Base-by-base conservation (phyloP, 2,888 invertebrate genomes). In the Agriotes lineatus region DNA sequence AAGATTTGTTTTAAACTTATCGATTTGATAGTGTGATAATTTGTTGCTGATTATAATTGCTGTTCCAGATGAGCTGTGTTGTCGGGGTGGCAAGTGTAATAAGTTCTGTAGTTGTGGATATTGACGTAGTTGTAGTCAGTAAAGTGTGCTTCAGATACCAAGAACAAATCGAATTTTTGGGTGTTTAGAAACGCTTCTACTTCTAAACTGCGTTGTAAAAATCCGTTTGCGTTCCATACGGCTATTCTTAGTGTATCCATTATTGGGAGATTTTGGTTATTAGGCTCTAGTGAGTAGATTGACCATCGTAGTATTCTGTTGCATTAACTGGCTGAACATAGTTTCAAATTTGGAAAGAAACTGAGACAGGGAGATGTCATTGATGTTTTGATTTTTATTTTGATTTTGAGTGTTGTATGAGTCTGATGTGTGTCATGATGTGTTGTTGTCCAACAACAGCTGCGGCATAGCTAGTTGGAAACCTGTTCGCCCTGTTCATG, bases 121-220 rank as follows among this genome's bases (percentile, higher is more conserved):
- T 60, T 60, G 18, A 71, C 19, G 42, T 68, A 64, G 6, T 10
- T 39, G 22, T 14, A 42, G 10, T 67, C 25, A 39, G 72, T 74
- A 25, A 72, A 71, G 18, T 71, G 67, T 6, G 66, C 70, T 69
- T 74, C 66, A 9, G 62, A 54, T 37, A 73, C 48, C 16, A 73
- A 42, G 12, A 72, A 14, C 3, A 72, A 65, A 7, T 71, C 71
- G 14, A 72, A 50, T 33, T 14, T 3, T 10, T 69, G 39, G 25
- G 25, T 48, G 6, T 57, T 35, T 57, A 60, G 18, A 22, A 60
- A 60, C 10, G 22, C 10, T 20, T 50, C 50, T 5, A 56, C 56
- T 56, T 16, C 16, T 56, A 56, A 16, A 16, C 56, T 33, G 12
- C n/a, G 33, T 12, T 56, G 56, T 56, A 10, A 3, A 20, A 50